Conservation (phyloP, 2,797 vertebrate genomes). For the Botia almorhae region DNA sequence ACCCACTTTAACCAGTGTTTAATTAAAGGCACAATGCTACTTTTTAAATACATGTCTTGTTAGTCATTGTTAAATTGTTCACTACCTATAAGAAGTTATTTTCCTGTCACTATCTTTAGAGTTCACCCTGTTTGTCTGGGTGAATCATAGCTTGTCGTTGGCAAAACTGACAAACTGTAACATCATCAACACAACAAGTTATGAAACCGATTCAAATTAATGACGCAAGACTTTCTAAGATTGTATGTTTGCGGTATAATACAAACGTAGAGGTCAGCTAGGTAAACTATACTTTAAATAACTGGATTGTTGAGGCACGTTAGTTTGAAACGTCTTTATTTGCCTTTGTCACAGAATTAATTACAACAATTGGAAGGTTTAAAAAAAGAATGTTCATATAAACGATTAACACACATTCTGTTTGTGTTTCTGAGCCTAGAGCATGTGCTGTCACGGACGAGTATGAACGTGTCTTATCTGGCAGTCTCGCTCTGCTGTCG, state of each 20-base stretch:
- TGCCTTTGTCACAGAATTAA: too few relatives aligned
- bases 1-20: background rate
- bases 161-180: conserved; percentile 2
- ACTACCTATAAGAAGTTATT: background rate
- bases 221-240: background rate
- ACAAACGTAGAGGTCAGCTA: background rate
- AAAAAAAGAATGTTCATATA: too few relatives aligned
- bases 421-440: too few relatives aligned
- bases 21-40: background rate
- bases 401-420: too few relatives aligned
- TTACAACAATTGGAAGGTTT: too few relatives aligned
- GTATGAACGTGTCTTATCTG: background rate
- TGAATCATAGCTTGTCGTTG: conserved; percentile 1
- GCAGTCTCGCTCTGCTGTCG: background rate
- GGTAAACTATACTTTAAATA: background rate
- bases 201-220: background rate
- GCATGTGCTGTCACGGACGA: background rate
- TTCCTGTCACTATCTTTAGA: background rate
- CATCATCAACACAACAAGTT: background rate
- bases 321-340: too few relatives aligned
- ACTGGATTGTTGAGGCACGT: background rate
- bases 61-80: background rate
- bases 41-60: background rate
- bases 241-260: background rate
- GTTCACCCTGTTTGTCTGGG: background rate